Evolutionary conservation across 1,140 invertebrate species (phyloP), one percentile per base, ranked within the genome.

Genomic region (Coptotermes formosanus): DNA sequence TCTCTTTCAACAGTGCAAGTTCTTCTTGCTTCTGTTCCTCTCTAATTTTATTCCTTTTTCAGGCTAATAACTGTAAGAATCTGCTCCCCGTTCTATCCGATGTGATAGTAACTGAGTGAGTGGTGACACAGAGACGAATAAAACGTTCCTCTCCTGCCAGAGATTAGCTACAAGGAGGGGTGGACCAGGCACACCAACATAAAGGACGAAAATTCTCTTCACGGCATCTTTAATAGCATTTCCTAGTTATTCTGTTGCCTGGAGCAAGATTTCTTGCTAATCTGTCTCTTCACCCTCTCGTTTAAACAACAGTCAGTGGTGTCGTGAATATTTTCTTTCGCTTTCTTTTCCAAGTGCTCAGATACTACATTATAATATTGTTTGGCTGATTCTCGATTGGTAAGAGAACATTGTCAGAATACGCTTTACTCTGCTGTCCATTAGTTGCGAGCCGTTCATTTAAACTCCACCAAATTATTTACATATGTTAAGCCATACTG

Each of bases 1-100:
- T 75, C 64, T 75, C 64, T 75, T 75, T 75, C 64, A 75, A n/a
- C 59, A 64, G 59, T 64, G 59, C 59, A 64, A 48, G 59, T 64
- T 64, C 59, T 64, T 64, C 59, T 64, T 64, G 12, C 19, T 64
- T 25, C 64, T 30, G 64, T 75, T 75, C 64, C 64, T 75, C 59
- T 21, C 64, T 75, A 75, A 75, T 75, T 75, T 75, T 75, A 75
- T 75, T 75, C 64, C 64, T 75, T 75, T 75, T 30, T 9, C 64
- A n/a, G 64, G 64, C 64, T 75, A 75, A 75, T 75, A 75, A 75
- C 64, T 6, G 64, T 75, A 30, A 75, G 38, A 75, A 75, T 75
- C 64, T 75, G 64, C n/a, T 8, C 8, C 64, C 64, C 64, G 4
- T 30, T 14, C 64, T 21, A 4, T 75, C 64, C 7, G 8, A 4